A percentile compares a stretch with the other conserved stretches of the same genome.
These are phyloP conservation scores for Noturus placidus DNA, from an alignment of 2,113 vertebrate species.

Conservation along the genomic window DNA sequence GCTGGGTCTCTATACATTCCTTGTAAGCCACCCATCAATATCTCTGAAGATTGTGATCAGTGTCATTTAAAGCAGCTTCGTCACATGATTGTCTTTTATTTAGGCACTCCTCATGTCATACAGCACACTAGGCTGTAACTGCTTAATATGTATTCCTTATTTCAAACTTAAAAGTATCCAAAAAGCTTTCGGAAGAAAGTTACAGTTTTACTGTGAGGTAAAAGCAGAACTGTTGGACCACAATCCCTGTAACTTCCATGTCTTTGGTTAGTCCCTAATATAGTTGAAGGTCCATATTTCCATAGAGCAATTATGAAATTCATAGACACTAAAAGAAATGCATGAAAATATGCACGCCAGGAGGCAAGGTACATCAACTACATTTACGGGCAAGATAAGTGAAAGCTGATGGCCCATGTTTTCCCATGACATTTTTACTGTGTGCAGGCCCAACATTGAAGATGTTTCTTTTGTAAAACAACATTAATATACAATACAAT, in stretches of 20 bases:
- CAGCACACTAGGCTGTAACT: neutral
- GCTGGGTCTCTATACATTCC: neutral
- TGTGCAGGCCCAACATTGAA: neutral
- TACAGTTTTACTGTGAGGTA: conserved; percentile 6
- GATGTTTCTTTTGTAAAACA: neutral
- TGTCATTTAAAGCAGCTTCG: too few species aligned
- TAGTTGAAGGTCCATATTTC: neutral
- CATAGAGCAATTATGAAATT: neutral
- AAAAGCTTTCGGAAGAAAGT: neutral
- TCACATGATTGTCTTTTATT: conserved; percentile 18
- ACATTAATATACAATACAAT: neutral
- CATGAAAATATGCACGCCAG: neutral
- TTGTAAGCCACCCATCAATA: neutral
- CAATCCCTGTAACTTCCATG: neutral
- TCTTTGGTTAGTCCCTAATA: neutral
- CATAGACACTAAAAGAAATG: neutral
- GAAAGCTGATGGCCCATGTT: neutral
- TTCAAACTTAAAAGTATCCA: neutral
- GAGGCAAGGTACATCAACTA: neutral
- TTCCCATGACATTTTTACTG: neutral
- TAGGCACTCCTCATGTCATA: conserved; percentile 16
- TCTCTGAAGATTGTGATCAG: neutral
- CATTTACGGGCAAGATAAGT: neutral
- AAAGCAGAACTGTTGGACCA: neutral
- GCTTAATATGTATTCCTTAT: neutral